phyloP scores from a whole-genome alignment of 2,113 vertebrate genomes.

The Chlamydotis undulata region DNA sequence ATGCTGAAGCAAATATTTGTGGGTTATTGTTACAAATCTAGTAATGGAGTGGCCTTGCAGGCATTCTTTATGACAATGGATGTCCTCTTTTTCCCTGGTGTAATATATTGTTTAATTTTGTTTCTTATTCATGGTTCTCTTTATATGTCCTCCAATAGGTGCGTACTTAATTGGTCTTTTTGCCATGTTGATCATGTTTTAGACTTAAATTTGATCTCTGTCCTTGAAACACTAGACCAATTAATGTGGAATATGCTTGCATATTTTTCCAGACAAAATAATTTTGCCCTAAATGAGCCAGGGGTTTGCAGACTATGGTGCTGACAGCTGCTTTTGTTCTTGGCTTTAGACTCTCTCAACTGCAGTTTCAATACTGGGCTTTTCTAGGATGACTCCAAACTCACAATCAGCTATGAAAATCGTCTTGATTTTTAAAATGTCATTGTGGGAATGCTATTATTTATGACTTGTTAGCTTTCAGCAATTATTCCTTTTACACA shows the following conservation, averaged over 20 bases:
- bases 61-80: not conserved
- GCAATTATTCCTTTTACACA: not conserved
- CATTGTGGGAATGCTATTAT: not conserved
- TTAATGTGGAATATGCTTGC: not conserved
- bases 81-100: not conserved
- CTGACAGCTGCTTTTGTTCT: not conserved
- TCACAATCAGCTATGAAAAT: not conserved
- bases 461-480: not conserved
- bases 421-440: not conserved
- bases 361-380: not conserved
- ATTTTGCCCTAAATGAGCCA: not conserved
- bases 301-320: not conserved
- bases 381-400: not conserved
- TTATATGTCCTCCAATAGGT: not conserved
- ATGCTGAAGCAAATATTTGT: slow-evolving; percentile 11
- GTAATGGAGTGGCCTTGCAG: not conserved
- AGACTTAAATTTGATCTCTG: not conserved
- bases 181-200: not conserved
- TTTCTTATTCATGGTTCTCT: not conserved
- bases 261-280: not conserved
- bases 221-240: not conserved
- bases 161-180: not conserved
- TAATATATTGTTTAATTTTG: not conserved
- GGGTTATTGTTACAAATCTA: not conserved
- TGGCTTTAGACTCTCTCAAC: not conserved